phyloP scores from a whole-genome alignment of 92 coral and sea anemone species.

The Palythoa grandis region DNA sequence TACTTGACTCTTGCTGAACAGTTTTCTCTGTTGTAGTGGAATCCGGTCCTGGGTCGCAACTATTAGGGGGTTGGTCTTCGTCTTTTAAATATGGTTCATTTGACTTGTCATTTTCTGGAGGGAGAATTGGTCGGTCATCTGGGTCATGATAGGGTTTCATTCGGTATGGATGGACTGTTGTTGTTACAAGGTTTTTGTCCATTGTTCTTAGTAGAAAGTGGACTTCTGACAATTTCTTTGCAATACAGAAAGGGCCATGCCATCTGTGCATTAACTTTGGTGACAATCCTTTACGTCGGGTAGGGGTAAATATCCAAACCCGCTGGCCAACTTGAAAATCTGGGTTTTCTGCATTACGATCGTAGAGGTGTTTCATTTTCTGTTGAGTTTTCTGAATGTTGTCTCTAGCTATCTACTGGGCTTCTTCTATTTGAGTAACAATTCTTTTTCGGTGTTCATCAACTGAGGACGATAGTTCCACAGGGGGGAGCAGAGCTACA shows the following conservation, averaged over 20 bases:
- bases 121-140: slow-evolving; percentile 3
- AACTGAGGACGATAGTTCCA: slow-evolving; percentile 2
- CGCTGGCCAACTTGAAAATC: slow-evolving; percentile 49
- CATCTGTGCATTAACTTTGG: slow-evolving; percentile 53
- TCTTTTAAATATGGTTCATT: neutral
- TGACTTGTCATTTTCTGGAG: neutral
- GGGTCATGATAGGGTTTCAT: neutral
- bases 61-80: neutral
- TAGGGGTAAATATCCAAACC: slow-evolving; percentile 15
- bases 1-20: slow-evolving; percentile 24
- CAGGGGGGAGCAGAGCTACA: slow-evolving; percentile 41
- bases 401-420: neutral
- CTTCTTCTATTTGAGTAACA: neutral
- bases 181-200: slow-evolving; percentile 32
- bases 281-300: slow-evolving; percentile 55
- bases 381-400: slow-evolving; percentile 37
- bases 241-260: slow-evolving; percentile 58
- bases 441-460: neutral
- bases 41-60: neutral
- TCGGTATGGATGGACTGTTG: neutral
- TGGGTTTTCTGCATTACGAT: slow-evolving; percentile 36
- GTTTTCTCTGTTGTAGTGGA: slow-evolving; percentile 5
- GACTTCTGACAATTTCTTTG: slow-evolving; percentile 40
- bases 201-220: slow-evolving; percentile 49
- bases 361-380: slow-evolving; percentile 57